Evolutionary conservation across 2,797 vertebrate genomes (phyloP).

Genomic region (Lacerta viridis): DNA sequence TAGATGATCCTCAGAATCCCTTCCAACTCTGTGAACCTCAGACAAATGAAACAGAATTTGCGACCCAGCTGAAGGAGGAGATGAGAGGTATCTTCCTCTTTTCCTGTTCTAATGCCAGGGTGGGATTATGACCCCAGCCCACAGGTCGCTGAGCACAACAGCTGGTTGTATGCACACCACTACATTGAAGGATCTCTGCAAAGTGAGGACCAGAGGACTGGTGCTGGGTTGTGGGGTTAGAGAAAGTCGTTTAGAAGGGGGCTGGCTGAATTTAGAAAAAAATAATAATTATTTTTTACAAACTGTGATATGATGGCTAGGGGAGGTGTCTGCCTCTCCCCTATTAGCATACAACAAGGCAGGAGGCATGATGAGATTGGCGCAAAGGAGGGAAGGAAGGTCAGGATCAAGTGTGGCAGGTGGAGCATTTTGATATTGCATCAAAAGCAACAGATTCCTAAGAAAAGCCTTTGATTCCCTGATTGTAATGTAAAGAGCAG

Average conservation of each 20-base stretch:
- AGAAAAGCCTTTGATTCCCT: background rate
- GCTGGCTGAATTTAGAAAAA: background rate
- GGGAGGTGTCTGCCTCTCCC: background rate
- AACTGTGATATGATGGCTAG: background rate
- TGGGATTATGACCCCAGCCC: background rate
- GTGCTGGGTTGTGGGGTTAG: background rate
- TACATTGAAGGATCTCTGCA: background rate
- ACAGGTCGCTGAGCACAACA: background rate
- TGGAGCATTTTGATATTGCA: background rate
- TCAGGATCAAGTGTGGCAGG: background rate
- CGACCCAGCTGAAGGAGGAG: background rate
- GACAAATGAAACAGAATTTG: too few species aligned
- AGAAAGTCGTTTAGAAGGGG: background rate
- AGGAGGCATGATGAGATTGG: background rate
- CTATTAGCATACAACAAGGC: background rate
- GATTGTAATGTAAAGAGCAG: background rate
- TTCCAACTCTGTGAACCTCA: too few species aligned
- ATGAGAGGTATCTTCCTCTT: background rate
- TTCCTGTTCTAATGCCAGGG: background rate
- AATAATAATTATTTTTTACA: background rate
- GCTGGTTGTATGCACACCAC: background rate
- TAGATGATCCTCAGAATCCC: too few species aligned
- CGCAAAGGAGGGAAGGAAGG: background rate
- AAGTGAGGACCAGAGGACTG: background rate
- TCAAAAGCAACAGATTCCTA: slow-evolving; percentile 9